phyloP scores from a whole-genome alignment of 1,140 invertebrate genomes.

The Plectrocnemia conspersa region DNA sequence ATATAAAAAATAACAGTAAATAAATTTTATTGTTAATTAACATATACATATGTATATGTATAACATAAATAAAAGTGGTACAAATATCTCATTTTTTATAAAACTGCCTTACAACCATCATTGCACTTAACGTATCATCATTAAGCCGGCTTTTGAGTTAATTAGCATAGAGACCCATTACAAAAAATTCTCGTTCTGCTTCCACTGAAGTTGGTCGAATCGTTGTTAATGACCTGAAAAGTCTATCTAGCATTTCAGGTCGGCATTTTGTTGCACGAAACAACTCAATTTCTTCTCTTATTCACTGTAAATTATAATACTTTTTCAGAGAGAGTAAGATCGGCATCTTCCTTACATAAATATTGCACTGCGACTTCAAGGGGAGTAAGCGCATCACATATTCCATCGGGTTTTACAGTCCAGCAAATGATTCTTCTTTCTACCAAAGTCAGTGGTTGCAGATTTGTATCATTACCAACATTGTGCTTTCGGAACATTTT shows the following conservation, averaged over 20 bases:
- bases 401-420: too few relatives aligned
- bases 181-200: slow-evolving; percentile 10
- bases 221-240: slow-evolving; percentile 11
- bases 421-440: too few relatives aligned
- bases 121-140: slow-evolving; percentile 8
- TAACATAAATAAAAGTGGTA: slow-evolving; percentile 13
- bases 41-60: too few relatives aligned
- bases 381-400: too few relatives aligned
- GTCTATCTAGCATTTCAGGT: slow-evolving; percentile 14
- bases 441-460: too few relatives aligned
- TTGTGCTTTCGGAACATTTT: too few relatives aligned
- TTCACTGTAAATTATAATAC: neutral
- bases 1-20: too few relatives aligned
- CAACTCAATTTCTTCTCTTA: slow-evolving; percentile 17
- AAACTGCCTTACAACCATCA: slow-evolving; percentile 15
- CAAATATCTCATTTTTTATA: neutral
- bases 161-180: slow-evolving; percentile 16
- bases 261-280: slow-evolving; percentile 11
- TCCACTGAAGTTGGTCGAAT: slow-evolving; percentile 18
- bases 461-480: too few relatives aligned
- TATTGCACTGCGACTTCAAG: too few relatives aligned
- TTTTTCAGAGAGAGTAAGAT: too few relatives aligned
- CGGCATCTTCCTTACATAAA: too few relatives aligned
- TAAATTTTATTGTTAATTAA: too few relatives aligned
- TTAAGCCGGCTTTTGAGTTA: slow-evolving; percentile 15